Percentiles rank a stretch among this genome's conserved stretches.
These are phyloP conservation scores for Hyposoter didymator DNA, from an alignment of 2,888 invertebrate species.

Conservation along the genomic window DNA sequence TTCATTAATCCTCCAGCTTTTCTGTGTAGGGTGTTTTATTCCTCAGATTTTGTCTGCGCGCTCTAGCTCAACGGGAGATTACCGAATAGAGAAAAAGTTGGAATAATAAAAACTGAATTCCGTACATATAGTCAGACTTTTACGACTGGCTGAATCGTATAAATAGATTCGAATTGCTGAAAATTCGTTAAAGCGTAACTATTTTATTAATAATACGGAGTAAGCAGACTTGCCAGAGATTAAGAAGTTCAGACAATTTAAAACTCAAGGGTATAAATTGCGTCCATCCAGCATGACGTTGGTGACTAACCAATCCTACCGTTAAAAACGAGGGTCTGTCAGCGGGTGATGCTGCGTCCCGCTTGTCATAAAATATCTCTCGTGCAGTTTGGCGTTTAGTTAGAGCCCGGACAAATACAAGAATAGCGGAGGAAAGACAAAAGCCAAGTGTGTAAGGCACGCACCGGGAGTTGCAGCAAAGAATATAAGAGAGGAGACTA, in stretches of 20 bases:
- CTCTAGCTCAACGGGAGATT: background rate
- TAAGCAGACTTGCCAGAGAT: background rate
- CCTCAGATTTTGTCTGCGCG: background rate
- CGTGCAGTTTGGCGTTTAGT: slow-evolving; percentile 57
- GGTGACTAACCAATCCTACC: slow-evolving; percentile 13
- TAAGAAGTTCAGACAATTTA: slow-evolving; percentile 23
- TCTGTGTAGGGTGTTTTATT: background rate
- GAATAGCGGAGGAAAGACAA: slow-evolving; percentile 62
- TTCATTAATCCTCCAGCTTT: slow-evolving; percentile 32
- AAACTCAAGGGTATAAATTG: slow-evolving; percentile 36
- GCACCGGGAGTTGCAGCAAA: slow-evolving; percentile 9
- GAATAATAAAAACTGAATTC: background rate
- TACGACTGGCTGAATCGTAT: background rate
- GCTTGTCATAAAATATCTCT: slow-evolving; percentile 65
- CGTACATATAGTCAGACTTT: background rate
- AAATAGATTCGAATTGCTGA: slow-evolving; percentile 27
- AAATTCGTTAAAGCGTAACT: slow-evolving; percentile 1
- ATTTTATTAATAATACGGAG: slow-evolving; percentile 34
- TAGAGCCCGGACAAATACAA: slow-evolving; percentile 55
- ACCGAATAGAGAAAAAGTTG: background rate
- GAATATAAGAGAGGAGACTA: slow-evolving; percentile 16
- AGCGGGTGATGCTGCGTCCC: slow-evolving; percentile 35
- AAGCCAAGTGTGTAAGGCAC: slow-evolving; percentile 24
- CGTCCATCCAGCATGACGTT: slow-evolving; percentile 28
- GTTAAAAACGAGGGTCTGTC: slow-evolving; percentile 10